Percentiles rank a stretch among this genome's conserved stretches.
phyloP scores from a whole-genome alignment of 2,113 vertebrate species.

The Rhinopomastus cyanomelas region DNA sequence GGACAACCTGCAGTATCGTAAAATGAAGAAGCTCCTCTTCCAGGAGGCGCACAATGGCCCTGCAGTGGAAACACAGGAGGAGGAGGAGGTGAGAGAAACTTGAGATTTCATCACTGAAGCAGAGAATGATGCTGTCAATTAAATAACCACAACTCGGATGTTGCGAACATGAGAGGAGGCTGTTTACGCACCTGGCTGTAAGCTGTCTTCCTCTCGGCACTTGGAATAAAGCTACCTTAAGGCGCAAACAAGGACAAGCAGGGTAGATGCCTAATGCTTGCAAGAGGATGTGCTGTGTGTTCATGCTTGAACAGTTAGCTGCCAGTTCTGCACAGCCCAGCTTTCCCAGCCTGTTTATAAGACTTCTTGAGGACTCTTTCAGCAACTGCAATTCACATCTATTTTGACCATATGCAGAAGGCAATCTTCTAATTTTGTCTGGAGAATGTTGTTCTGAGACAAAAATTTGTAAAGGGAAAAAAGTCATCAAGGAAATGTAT shows the following conservation, averaged over 20 bases:
- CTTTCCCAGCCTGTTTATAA: background rate
- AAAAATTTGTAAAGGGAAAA: background rate
- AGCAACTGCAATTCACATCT: background rate
- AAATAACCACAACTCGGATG: background rate
- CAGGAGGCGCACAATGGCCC: slow-evolving; percentile 97
- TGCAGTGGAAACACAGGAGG: slow-evolving; percentile 90
- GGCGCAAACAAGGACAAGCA: slow-evolving; percentile 13
- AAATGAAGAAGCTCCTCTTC: slow-evolving; percentile 99
- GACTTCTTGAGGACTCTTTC: background rate
- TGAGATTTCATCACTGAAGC: background rate
- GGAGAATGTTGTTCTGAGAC: background rate
- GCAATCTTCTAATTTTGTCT: background rate
- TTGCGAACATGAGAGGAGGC: background rate
- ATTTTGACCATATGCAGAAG: background rate
- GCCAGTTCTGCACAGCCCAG: background rate
- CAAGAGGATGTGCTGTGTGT: slow-evolving; percentile 16
- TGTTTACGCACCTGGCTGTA: slow-evolving; percentile 6
- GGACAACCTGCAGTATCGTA: slow-evolving; percentile 98
- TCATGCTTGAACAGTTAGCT: slow-evolving; percentile 12
- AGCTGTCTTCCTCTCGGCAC: background rate
- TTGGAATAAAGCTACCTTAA: slow-evolving; percentile 17
- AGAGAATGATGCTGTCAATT: background rate
- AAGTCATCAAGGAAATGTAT: background rate
- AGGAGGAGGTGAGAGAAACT: slow-evolving; percentile 88
- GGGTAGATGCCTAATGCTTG: slow-evolving; percentile 2